Percentiles rank a stretch among this genome's conserved stretches.
Conservation (phyloP, 2,797 vertebrate species). For the Notamacropus eugenii region DNA sequence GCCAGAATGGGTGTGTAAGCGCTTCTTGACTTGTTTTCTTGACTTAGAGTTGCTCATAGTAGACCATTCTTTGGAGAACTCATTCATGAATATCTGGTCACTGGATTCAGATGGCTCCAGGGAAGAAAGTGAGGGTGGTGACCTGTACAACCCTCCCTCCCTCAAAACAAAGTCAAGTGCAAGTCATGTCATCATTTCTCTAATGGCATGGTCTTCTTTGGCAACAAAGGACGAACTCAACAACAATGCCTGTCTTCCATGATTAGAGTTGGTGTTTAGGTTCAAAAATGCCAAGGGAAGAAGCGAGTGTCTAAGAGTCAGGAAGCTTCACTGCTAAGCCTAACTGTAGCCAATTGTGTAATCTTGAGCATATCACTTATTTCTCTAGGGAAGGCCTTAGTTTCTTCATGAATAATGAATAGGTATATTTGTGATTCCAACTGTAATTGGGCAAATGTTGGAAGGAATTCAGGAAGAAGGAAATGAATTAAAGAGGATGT, state of each 20-base stretch:
- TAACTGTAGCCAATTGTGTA: neutral
- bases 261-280: neutral
- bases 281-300: neutral
- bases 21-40: no score
- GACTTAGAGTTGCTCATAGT: no score
- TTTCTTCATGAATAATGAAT: neutral
- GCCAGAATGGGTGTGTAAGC: no score
- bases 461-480: conserved; percentile 14
- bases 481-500: neutral
- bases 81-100: no score
- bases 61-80: no score
- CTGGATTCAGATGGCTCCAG: no score
- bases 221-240: no score
- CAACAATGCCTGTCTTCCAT: neutral
- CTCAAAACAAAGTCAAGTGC: no score
- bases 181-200: no score
- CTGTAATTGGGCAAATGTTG: neutral
- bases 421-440: neutral
- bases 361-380: conserved; percentile 19
- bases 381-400: neutral
- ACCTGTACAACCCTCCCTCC: no score
- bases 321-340: neutral
- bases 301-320: neutral
- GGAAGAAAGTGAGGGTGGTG: no score
- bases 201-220: no score